A percentile compares a stretch with the other conserved stretches of the same genome.
phyloP scores from a whole-genome alignment of 2,113 vertebrate species.

The Triplophysa siluroides region DNA sequence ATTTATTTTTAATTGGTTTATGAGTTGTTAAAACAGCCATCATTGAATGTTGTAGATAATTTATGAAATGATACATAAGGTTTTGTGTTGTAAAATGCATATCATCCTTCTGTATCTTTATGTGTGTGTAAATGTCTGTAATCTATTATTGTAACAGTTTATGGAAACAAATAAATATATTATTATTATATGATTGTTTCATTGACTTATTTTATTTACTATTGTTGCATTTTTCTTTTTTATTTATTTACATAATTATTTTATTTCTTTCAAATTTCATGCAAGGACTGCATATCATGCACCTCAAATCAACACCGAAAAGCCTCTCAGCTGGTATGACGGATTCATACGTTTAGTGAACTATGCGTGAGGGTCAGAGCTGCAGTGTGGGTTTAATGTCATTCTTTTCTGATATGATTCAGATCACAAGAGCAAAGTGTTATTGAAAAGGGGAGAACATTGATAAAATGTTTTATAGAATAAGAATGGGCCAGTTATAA shows the following conservation, averaged over 20 bases:
- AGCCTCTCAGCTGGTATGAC: neutral
- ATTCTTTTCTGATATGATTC: neutral
- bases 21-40: no score
- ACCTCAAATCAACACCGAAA: no score
- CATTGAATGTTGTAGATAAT: no score
- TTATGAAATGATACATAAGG: no score
- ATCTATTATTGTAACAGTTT: neutral
- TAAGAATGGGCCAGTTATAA: neutral
- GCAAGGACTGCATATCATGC: no score
- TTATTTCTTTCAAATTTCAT: no score
- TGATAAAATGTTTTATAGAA: neutral
- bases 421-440: neutral
- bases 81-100: neutral
- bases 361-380: neutral
- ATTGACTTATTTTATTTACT: neutral
- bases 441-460: neutral
- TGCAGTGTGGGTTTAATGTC: conserved; percentile 6
- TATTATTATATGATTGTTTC: neutral
- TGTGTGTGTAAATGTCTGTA: neutral
- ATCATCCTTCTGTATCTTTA: no score
- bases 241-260: neutral
- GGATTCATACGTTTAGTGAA: neutral
- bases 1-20: no score
- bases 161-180: neutral
- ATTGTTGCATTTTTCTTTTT: no score